Evolutionary conservation across 2,888 invertebrate species (phyloP), one percentile per base, ranked within the genome.

Genomic region (Tiphia femorata): DNA sequence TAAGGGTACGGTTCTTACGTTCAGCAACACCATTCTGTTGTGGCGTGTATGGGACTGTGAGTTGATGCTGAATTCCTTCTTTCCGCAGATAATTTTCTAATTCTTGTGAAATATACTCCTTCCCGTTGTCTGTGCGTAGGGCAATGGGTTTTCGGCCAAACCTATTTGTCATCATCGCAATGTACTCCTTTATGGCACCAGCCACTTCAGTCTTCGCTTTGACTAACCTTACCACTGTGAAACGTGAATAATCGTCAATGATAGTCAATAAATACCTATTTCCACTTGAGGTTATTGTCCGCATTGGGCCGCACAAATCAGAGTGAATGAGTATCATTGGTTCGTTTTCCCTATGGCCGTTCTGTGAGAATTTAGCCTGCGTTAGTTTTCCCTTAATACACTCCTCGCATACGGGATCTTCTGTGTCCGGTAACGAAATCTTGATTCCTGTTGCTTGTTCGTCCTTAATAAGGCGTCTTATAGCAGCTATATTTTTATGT

Each of bases 1-100:
- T 62, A 0, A 78, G 16, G 0, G 75, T 80, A 0, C 73, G 33
- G 17, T 77, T 79, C 3, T 67, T 46, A 5, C 76, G 42, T 41
- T 81, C 78, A 0, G 75, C 65, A 0, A 68, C 56, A 1, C 74
- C 77, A 59, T 77, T 80, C 41, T 75, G 67, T 40, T 77, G 63
- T 0, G 75, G 76, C 0, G 65, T 73, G 27, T 78, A 69, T 21
- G 20, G 12, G 10, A 6, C 25, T 1, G 21, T 19, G 2, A 49
- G 30, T 23, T 50, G 49, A 8, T 58, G 8, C 1, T 4, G 3
- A 14, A 69, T 60, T 1, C 63, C 62, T 42, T 58, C 41, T 2
- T 47, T 25, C 25, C 47, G 20, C 2, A 64, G 41, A 12, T 48
- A 62, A 3, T 41, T 27, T 2, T 35, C 29, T 17, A 68, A 68